phyloP scores from a whole-genome alignment of 2,797 vertebrate species.

The Melanotaenia parkinsoni region DNA sequence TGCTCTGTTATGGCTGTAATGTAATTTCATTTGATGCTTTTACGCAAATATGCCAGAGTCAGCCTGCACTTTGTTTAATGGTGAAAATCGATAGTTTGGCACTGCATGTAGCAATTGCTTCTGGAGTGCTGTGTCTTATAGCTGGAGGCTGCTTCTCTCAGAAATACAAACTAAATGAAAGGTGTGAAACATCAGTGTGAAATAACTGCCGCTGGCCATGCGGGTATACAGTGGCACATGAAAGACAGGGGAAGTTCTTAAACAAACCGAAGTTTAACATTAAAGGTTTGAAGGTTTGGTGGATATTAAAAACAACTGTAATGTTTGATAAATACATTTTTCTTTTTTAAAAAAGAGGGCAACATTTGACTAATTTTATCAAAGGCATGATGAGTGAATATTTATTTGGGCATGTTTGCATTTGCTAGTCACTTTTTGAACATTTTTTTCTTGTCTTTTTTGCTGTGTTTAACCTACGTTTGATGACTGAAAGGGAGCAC shows the following conservation, averaged over 20 bases:
- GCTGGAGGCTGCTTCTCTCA: constrained; percentile 46
- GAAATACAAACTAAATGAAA: constrained; percentile 39
- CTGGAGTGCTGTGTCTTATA: constrained; percentile 33
- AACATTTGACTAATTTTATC: not conserved
- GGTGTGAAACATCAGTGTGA: constrained; percentile 34
- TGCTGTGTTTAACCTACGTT: constrained; percentile 85
- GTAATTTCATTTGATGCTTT: constrained; percentile 54
- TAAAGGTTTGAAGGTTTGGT: not conserved
- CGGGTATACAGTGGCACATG: not conserved
- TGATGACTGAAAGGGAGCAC: constrained; percentile 96
- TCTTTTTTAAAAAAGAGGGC: not conserved
- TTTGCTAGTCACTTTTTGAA: not conserved
- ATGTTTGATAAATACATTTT: not conserved
- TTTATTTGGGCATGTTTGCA: not conserved
- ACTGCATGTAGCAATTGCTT: constrained; percentile 44
- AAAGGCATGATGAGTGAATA: not conserved
- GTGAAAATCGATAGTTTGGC: constrained; percentile 49
- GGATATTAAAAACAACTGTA: not conserved
- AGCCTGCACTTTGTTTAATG: constrained; percentile 50
- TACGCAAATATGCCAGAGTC: constrained; percentile 40
- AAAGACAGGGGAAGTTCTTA: not conserved
- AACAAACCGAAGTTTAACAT: not conserved
- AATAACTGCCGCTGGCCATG: not conserved
- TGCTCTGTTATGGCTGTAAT: constrained; percentile 27
- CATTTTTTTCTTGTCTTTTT: not conserved